phyloP scores from a whole-genome alignment of 2,113 vertebrate genomes.

The Tyto alba region DNA sequence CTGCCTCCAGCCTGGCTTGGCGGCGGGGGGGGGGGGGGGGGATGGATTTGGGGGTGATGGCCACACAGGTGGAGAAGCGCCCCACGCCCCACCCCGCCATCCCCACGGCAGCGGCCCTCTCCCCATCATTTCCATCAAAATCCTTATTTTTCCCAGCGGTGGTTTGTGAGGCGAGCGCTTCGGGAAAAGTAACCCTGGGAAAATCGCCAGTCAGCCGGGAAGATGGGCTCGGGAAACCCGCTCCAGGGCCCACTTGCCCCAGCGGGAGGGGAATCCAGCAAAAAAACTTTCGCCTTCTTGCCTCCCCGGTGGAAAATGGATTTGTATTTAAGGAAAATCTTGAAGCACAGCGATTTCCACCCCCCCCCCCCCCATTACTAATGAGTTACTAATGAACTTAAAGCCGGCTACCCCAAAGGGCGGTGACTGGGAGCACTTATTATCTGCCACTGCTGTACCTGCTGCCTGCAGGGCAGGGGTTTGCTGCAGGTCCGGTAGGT shows the following conservation, averaged over 20 bases:
- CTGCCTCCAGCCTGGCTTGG: background rate
- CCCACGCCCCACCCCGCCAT: background rate
- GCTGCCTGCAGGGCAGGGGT: background rate
- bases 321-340: background rate
- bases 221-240: background rate
- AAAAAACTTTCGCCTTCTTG: background rate
- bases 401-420: background rate
- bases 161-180: background rate
- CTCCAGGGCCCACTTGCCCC: background rate
- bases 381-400: background rate
- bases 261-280: background rate
- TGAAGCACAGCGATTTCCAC: fast-evolving
- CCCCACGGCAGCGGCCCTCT: fast-evolving
- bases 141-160: background rate
- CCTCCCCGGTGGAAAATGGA: background rate
- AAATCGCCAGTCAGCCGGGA: background rate
- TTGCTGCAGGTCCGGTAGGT: fast-evolving
- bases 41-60: background rate
- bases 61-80: background rate
- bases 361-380: background rate
- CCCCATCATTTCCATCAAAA: background rate
- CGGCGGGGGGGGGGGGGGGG: background rate
- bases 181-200: background rate
- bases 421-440: fast-evolving
- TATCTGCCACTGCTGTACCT: background rate